A percentile compares a stretch with the other conserved stretches of the same genome.
These are phyloP conservation scores for Tarsius wallacei DNA, from an alignment of 2,797 vertebrate species.

Conservation along the genomic window DNA sequence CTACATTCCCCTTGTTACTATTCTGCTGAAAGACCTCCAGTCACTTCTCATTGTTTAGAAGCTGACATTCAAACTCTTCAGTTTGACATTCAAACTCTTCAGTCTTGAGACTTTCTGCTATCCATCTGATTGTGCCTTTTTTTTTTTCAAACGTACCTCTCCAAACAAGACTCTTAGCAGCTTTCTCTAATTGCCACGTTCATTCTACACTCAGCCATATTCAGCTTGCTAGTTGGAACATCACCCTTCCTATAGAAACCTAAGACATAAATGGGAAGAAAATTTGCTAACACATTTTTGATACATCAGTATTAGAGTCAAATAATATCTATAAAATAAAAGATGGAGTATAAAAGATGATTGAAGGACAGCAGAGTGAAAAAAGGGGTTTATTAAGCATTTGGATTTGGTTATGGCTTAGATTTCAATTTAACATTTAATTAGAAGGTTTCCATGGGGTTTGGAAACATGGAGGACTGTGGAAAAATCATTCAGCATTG, in stretches of 20 bases:
- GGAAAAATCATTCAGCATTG: constrained; percentile 52
- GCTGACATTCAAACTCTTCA: neutral
- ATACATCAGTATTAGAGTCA: neutral
- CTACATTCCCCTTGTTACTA: neutral
- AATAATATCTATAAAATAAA: constrained; percentile 18
- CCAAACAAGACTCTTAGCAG: neutral
- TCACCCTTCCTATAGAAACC: neutral
- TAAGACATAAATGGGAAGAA: neutral
- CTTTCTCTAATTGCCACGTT: neutral
- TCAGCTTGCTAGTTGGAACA: neutral
- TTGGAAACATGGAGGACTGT: constrained; percentile 10
- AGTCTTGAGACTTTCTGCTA: neutral
- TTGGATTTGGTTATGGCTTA: constrained; percentile 74
- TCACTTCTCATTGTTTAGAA: neutral
- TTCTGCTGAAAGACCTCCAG: neutral
- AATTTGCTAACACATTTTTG: constrained; percentile 3
- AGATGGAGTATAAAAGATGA: constrained; percentile 39
- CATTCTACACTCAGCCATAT: neutral
- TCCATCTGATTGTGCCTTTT: neutral
- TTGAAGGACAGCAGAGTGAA: constrained; percentile 39
- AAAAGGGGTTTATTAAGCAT: constrained; percentile 79
- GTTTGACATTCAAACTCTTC: neutral
- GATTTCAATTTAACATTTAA: constrained; percentile 61
- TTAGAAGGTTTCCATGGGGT: constrained; percentile 41
- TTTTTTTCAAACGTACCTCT: neutral